Base-by-base conservation (phyloP, 2,113 vertebrate species). In the Australoheros scitulus region DNA sequence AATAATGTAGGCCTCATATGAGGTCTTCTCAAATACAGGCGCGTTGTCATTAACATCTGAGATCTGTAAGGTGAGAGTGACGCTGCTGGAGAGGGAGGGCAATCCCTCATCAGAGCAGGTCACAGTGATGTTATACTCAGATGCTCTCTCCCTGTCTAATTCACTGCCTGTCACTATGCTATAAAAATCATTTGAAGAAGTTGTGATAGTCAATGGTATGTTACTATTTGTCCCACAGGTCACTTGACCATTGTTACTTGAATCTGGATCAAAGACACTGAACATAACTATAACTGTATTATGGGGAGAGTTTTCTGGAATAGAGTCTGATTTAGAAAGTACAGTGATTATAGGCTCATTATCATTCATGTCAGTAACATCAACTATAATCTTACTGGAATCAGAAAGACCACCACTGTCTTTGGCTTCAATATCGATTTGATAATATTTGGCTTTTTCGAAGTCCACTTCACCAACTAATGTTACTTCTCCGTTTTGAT, bases 311-410 rank as follows among this genome's bases (percentile, higher is more conserved):
- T 91, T 22, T 70, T 94, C 94, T 58, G 76, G 76, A 59, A 96
- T 77, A 15, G 80, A 79, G 64, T 47, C 72, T 17, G 91, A 87
- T 82, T 84, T 92, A 1, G 91, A 94, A 6, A 88, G 85, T 18
- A 96, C 74, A 24, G 38, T 95, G 38, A 96, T 92, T 76, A 11
- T 11, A 68, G 3, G 82, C 26, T 43, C 90, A 68, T 96, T 96
- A 72, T 96, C 96, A 91, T 96, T 96, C 4, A 94, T 90, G 79
- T 96, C 96, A 7, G 91, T 32, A 0, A 96, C 84, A 52, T 94
- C 93, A 2, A 95, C 92, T 41, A 94, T 83, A 8, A 97, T 75
- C 1, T 95, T 90, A 76, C 94, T 94, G 2, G 93, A 95, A 1
- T 93, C 87, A 0, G 83, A 68, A 1, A 96, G 7, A 96, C 88